These are phyloP conservation scores for Scartelaos histophorus DNA, from an alignment of 2,113 vertebrate species.

Conservation along the genomic window DNA sequence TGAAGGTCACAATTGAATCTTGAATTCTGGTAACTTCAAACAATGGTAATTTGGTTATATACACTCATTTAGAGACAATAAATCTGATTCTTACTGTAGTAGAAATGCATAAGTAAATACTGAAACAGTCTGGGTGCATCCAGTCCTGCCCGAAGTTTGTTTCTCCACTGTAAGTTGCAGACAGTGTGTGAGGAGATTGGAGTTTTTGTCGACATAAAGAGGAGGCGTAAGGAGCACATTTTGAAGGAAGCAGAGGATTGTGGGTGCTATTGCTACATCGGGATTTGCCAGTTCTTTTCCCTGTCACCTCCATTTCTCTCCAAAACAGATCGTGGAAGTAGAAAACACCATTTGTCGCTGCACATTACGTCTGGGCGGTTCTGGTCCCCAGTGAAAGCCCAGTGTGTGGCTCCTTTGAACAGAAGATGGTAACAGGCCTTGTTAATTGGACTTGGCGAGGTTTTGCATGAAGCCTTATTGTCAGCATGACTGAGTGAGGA, in stretches of 20 bases:
- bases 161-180: constrained; percentile 5
- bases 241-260: constrained; percentile 29
- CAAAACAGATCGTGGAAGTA: constrained; percentile 55
- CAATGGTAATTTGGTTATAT: background rate
- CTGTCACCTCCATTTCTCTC: constrained; percentile 46
- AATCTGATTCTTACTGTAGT: background rate
- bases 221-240: constrained; percentile 29
- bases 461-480: constrained; percentile 64
- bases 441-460: constrained; percentile 77
- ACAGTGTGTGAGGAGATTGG: constrained; percentile 13
- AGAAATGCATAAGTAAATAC: background rate
- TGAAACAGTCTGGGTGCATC: background rate
- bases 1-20: no score
- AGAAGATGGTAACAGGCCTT: constrained; percentile 69
- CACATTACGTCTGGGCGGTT: constrained; percentile 64
- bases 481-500: constrained; percentile 56
- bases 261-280: constrained; percentile 34
- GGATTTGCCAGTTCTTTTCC: constrained; percentile 58
- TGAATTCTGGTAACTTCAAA: no score
- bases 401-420: constrained; percentile 67
- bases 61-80: background rate
- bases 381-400: constrained; percentile 65
- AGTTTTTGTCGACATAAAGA: constrained; percentile 8
- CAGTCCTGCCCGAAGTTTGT: background rate
- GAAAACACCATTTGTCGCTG: constrained; percentile 66